Base-by-base conservation (phyloP, 2,888 invertebrate genomes). In the Dicranocentrus wangi region DNA sequence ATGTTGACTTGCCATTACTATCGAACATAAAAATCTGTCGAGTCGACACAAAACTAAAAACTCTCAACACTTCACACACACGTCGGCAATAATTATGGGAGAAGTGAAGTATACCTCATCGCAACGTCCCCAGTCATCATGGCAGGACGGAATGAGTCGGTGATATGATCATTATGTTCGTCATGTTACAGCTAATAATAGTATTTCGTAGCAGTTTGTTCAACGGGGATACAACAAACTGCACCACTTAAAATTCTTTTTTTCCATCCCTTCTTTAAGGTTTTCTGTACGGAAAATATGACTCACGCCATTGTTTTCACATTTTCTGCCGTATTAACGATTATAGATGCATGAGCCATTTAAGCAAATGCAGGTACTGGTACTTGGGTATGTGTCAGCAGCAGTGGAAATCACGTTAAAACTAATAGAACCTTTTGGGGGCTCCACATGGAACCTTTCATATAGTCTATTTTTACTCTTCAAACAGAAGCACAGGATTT, bases 1-100 rank as follows among this genome's bases (percentile, higher is more conserved):
- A 66, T 75, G 53, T 66, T 66, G 75, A 55, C 65, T 66, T 65
- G 75, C 75, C 75, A 75, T 75, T 39, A 65, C 55, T 17, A 2
- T 23, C 42, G 32, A 42, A 42, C 47, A n/a, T 25, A 39, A 60
- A 25, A 53, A 3, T 27, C 47, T 5, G 70, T n/a, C 8, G 51
- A 53, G 27, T 21, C 28, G 25, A 27, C 25, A 19, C 42, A 23
- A 51, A 23, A 55, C n/a, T 43, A n/a, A 13, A 53, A 8, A 58
- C 23, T 58, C n/a, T 58, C 47, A 47, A 15, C 47, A 10, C 47
- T 47, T 47, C n/a, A n/a, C 32, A 32, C 32, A 32, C 10, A 7
- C 32, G 32, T 32, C 32, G 32, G 32, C 47, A 47, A 47, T 47
- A 47, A 32, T 47, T 47, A 47, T 47, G 47, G 47, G 5, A 5